Base-by-base conservation (phyloP, 2,888 invertebrate species). In the Cataglyphis cursor region DNA sequence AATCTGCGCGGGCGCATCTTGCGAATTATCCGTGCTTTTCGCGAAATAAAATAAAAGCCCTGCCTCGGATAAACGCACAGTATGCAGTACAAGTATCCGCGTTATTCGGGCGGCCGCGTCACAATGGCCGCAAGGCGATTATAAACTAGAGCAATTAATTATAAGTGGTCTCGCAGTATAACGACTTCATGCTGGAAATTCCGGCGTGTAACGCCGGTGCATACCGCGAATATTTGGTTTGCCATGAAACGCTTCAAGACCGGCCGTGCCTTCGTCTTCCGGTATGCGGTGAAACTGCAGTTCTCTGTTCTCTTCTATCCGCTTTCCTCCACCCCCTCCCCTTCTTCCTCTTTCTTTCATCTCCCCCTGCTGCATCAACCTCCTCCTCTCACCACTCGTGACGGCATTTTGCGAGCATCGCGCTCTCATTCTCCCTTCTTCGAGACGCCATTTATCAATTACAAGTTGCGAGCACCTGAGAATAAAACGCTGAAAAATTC, bases 91-190 rank as follows among this genome's bases (percentile, higher is more conserved):
- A 73, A 76, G 85, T 90, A 90, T 92, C 87, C 88, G 74, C 86
- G 86, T 90, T 90, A 90, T 90, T 90, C 87, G 87, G 76, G 85
- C 81, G 84, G 84, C 83, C 80, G 86, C 87, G 80, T 91, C 87
- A 91, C 90, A 91, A 91, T 91, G 81, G 89, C 89, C 87, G 74
- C 90, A 90, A 91, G 90, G 89, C 89, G 92, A 92, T 93, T 93
- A 93, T 93, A 92, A 93, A 93, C 93, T 93, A 90, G 89, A 90
- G 91, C 92, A 91, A 93, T 93, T 93, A 92, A 93, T 92, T 93
- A 90, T 90, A 90, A 90, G 92, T 90, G 88, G 89, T 89, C 88
- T 85, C 84, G 85, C 85, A 85, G 92, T 87, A 90, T 90, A 92
- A 91, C 90, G 91, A 92, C 90, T 92, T 88, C 88, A 91, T 88